Conservation (phyloP, 1,140 invertebrate genomes). For the Xylocopa sonorina region DNA sequence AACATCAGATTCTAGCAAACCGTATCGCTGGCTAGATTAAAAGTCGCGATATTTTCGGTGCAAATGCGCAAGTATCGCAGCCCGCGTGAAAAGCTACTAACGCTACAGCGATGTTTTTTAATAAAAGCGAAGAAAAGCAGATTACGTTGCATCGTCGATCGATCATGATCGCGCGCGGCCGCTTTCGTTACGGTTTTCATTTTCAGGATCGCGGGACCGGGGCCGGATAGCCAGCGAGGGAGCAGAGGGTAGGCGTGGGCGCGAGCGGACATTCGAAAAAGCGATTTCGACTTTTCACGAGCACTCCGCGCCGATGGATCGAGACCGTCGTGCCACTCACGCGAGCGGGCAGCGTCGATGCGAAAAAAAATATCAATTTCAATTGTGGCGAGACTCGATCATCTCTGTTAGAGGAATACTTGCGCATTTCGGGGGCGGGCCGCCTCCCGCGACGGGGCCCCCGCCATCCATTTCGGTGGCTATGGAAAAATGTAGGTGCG, state of each 20-base stretch:
- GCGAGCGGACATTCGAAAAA: constrained; percentile 31
- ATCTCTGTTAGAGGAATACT: constrained; percentile 67
- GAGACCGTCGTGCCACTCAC: background rate
- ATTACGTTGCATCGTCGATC: constrained; percentile 11
- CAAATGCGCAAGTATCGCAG: background rate
- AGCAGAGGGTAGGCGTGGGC: no score
- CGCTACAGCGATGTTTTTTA: background rate
- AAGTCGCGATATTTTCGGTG: background rate
- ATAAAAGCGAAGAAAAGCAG: constrained; percentile 31
- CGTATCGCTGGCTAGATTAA: background rate
- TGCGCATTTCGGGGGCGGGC: constrained; percentile 63
- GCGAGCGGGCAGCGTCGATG: constrained; percentile 1
- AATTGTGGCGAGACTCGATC: constrained; percentile 74
- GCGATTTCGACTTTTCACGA: constrained; percentile 38
- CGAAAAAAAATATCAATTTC: constrained; percentile 72
- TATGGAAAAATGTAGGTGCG: constrained; percentile 70
- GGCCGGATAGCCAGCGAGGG: no score
- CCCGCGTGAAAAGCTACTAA: background rate
- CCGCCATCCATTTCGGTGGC: constrained; percentile 66
- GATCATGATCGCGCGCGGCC: background rate
- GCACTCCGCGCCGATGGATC: background rate
- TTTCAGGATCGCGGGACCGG: constrained; percentile 23
- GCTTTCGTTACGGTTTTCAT: constrained; percentile 21
- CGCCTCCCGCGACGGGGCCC: constrained; percentile 55
- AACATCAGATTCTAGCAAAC: constrained; percentile 1